Conservation (phyloP, 1,140 invertebrate genomes). For the Hylyphantes graminicola region DNA sequence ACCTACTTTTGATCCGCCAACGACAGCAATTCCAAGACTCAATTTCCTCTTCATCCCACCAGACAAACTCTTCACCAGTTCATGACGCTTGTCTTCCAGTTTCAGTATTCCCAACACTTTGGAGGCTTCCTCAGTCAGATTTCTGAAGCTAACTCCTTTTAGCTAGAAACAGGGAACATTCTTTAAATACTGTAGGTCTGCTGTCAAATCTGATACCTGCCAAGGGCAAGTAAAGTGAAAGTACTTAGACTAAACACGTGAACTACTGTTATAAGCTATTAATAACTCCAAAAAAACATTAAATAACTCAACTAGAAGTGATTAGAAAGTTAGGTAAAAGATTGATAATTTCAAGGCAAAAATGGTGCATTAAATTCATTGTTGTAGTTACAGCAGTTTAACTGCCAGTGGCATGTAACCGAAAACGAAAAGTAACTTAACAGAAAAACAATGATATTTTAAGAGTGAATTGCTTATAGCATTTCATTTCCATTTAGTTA, state of each 20-base stretch:
- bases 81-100: conserved; percentile 73
- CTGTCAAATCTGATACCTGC: no score
- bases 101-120: conserved; percentile 69
- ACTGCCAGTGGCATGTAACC: no score
- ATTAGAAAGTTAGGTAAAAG: neutral
- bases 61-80: conserved; percentile 80
- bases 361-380: neutral
- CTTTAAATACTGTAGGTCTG: no score
- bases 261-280: neutral
- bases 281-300: neutral
- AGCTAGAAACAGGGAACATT: conserved; percentile 1
- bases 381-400: no score
- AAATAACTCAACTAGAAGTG: neutral
- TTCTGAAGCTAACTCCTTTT: conserved; percentile 27
- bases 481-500: no score
- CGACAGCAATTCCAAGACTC: conserved; percentile 87
- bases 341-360: no score
- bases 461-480: no score
- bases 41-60: conserved; percentile 89
- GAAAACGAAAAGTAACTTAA: no score
- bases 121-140: neutral
- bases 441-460: no score
- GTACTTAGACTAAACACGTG: no score
- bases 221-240: no score
- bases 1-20: conserved; percentile 71